Percentiles rank a stretch among this genome's conserved stretches.
phyloP scores from a whole-genome alignment of 2,797 vertebrate genomes.

The Malacoctenus gilli region DNA sequence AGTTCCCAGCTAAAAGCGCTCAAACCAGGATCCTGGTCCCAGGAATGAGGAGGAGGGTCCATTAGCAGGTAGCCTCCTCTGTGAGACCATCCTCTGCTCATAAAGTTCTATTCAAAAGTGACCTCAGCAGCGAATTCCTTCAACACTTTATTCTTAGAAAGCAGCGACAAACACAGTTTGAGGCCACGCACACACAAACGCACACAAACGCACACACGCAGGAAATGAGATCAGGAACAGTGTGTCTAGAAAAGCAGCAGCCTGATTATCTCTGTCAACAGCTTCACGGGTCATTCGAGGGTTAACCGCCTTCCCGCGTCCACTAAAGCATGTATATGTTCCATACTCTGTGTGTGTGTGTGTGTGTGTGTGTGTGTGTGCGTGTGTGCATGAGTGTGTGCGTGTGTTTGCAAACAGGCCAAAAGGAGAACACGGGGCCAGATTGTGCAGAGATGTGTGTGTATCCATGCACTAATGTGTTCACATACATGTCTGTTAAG shows the following conservation, averaged over 20 bases:
- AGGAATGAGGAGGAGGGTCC: too few species aligned
- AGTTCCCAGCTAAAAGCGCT: too few species aligned
- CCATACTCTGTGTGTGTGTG: constrained; percentile 7
- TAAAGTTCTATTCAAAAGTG: too few species aligned
- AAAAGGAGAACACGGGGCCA: constrained; percentile 12
- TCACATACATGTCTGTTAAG: constrained; percentile 48
- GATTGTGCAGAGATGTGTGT: constrained; percentile 22
- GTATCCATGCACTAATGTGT: constrained; percentile 7
- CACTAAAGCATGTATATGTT: constrained; percentile 21
- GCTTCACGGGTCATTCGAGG: constrained; percentile 22
- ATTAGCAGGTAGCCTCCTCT: too few species aligned
- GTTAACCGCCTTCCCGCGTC: constrained; percentile 33
- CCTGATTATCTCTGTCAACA: constrained; percentile 38
- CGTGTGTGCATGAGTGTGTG: constrained; percentile 16
- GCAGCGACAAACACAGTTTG: neutral
- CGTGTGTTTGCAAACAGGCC: constrained; percentile 39
- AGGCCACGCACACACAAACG: neutral
- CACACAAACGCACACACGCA: constrained; percentile 8
- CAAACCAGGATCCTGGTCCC: too few species aligned
- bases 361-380: constrained; percentile 12
- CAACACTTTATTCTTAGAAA: neutral
- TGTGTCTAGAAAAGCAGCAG: constrained; percentile 20
- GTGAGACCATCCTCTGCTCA: too few species aligned
- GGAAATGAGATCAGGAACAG: constrained; percentile 22
- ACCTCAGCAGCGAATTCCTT: neutral